phyloP scores from a whole-genome alignment of 1,140 invertebrate genomes.

The Drosophila tristis region DNA sequence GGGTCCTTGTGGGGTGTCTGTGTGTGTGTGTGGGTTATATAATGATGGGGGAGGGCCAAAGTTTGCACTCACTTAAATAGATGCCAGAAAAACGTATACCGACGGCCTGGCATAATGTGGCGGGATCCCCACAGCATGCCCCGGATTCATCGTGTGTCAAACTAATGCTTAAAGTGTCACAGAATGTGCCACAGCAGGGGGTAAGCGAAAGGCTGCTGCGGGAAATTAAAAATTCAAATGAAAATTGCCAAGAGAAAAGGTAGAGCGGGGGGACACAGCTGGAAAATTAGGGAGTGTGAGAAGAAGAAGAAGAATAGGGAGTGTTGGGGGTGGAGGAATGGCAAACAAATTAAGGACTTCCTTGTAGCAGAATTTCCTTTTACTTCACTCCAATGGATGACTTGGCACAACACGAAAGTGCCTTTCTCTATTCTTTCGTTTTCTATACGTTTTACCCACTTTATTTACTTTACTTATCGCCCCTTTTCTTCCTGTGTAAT shows the following conservation, averaged over 20 bases:
- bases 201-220: neutral
- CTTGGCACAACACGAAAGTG: constrained; percentile 27
- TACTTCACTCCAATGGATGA: constrained; percentile 25
- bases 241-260: constrained; percentile 52
- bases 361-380: constrained; percentile 36
- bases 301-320: neutral
- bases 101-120: constrained; percentile 49
- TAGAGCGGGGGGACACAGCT: neutral
- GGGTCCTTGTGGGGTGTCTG: constrained; percentile 1
- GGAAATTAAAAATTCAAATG: constrained; percentile 80
- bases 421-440: constrained; percentile 1
- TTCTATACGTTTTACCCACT: neutral
- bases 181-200: constrained; percentile 37
- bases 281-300: too few relatives aligned
- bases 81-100: constrained; percentile 61
- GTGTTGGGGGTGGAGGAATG: neutral
- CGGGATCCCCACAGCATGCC: neutral
- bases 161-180: constrained; percentile 75
- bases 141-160: constrained; percentile 51
- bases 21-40: constrained; percentile 49
- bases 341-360: constrained; percentile 75
- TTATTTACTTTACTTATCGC: neutral
- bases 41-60: constrained; percentile 43
- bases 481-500: constrained; percentile 37
- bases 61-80: constrained; percentile 79